phyloP scores from a whole-genome alignment of 1,140 invertebrate genomes.

The Cydia splendana region DNA sequence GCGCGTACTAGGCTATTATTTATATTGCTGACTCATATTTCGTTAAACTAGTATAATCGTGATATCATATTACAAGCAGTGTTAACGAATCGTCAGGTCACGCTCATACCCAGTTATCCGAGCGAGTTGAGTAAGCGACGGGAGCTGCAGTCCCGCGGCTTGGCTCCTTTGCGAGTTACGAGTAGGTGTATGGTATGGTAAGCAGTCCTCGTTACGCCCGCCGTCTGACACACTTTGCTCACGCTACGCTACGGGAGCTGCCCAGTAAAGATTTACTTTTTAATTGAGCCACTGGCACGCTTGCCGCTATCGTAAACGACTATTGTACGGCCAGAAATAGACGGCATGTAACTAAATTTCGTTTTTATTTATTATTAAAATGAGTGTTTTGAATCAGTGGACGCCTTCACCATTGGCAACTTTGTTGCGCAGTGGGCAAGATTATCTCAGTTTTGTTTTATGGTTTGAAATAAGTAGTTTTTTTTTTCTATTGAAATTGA shows the following conservation, averaged over 20 bases:
- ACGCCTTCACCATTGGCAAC: neutral
- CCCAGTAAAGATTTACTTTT: conserved; percentile 37
- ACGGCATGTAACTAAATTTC: conserved; percentile 14
- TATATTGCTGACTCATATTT: neutral
- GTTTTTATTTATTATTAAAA: conserved; percentile 13
- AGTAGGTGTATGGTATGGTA: neutral
- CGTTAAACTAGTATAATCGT: neutral
- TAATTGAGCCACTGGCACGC: conserved; percentile 32
- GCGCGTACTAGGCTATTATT: neutral
- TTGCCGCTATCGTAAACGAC: conserved; percentile 27
- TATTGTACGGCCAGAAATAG: conserved; percentile 28
- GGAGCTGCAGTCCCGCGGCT: neutral
- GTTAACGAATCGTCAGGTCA: neutral
- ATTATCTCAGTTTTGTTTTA: neutral
- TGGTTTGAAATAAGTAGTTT: neutral
- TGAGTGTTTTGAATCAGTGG: conserved; percentile 22
- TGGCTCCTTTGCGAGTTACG: neutral
- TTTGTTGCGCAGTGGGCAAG: neutral
- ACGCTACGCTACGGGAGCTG: conserved; percentile 34
- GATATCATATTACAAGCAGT: neutral
- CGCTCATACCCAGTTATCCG: neutral
- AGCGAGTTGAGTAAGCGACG: neutral
- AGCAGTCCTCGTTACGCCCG: conserved; percentile 32
- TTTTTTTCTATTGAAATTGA: no score
- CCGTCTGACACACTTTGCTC: conserved; percentile 46